These are phyloP conservation scores for Nothoprocta pentlandii DNA, from an alignment of 2,113 vertebrate species.

Conservation along the genomic window DNA sequence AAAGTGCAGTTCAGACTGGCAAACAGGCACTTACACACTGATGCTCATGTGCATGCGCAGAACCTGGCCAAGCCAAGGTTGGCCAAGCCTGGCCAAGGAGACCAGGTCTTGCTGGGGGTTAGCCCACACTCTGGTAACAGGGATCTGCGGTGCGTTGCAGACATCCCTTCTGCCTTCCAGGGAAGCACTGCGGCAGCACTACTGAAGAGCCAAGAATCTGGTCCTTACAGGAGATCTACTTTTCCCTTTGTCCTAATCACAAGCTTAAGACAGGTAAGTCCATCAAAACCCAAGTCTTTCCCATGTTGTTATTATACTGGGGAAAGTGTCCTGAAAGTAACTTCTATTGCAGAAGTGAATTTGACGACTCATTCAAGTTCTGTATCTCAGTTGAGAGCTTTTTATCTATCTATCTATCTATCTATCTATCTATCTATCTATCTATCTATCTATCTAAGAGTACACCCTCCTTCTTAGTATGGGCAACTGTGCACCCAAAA, in stretches of 20 bases:
- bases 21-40: not conserved
- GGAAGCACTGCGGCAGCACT: not conserved
- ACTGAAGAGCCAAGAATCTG: not conserved
- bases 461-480: not conserved
- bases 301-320: not conserved
- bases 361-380: not conserved
- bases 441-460: not conserved
- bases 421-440: not conserved
- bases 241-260: not conserved
- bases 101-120: not conserved
- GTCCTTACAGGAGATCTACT: not conserved
- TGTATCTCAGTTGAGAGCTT: not conserved
- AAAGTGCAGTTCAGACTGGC: not conserved
- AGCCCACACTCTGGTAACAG: not conserved
- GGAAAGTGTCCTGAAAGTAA: not conserved
- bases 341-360: not conserved
- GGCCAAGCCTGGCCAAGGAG: not conserved
- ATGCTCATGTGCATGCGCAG: not conserved
- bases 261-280: not conserved
- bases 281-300: not conserved
- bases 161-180: not conserved
- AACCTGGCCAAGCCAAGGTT: not conserved
- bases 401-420: not conserved
- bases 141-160: not conserved
- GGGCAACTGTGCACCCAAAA: not conserved